Evolutionary conservation across 2,888 invertebrate genomes (phyloP).

Genomic region (Helleia helle): DNA sequence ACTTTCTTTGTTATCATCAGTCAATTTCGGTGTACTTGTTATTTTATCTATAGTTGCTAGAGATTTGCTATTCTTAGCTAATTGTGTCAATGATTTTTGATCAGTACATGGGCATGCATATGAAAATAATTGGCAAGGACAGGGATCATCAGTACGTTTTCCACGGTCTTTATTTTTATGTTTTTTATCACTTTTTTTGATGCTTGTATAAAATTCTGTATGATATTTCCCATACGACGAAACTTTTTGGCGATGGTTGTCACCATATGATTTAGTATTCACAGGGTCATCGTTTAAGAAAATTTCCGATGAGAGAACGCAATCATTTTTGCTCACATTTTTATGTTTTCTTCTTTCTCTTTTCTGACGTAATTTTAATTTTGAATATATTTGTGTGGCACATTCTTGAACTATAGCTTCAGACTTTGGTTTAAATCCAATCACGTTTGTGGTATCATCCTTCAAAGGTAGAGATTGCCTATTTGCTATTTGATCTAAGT

Average conservation of each 20-base stretch:
- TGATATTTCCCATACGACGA: constrained; percentile 51
- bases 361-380: constrained; percentile 30
- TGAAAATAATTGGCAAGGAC: constrained; percentile 54
- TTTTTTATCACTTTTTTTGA: constrained; percentile 29
- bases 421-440: constrained; percentile 29
- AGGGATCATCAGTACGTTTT: constrained; percentile 41
- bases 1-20: constrained; percentile 18
- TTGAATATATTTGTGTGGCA: constrained; percentile 39
- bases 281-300: constrained; percentile 31
- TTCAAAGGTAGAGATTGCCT: constrained; percentile 45
- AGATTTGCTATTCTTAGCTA: constrained; percentile 22
- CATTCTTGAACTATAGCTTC: constrained; percentile 46
- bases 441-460: constrained; percentile 25
- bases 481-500: constrained; percentile 50
- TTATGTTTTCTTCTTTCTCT: constrained; percentile 28
- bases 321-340: constrained; percentile 27
- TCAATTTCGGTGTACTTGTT: constrained; percentile 24
- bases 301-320: constrained; percentile 41
- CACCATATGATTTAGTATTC: constrained; percentile 21
- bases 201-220: constrained; percentile 38
- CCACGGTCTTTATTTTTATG: constrained; percentile 35
- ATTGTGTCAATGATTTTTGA: constrained; percentile 22
- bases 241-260: constrained; percentile 36
- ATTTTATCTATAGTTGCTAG: constrained; percentile 21
- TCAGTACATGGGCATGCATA: constrained; percentile 47